Evolutionary conservation across 2,113 vertebrate genomes (phyloP).

Genomic region (Tursiops truncatus): DNA sequence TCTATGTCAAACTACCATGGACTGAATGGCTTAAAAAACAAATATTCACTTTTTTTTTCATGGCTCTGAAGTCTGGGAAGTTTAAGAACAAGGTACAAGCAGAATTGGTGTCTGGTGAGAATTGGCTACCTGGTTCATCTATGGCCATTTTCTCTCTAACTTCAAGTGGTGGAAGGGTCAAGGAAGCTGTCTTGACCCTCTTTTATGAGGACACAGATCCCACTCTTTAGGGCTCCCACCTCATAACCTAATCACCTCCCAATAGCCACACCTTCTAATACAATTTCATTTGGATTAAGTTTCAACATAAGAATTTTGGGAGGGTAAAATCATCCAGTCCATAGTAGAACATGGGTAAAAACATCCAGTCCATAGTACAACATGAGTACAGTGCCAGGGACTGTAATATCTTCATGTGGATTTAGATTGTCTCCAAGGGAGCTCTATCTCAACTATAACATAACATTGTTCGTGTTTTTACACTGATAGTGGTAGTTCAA

Average conservation of each 20-base stretch:
- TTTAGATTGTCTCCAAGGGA: background rate
- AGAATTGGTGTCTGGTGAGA: background rate
- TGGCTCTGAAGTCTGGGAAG: background rate
- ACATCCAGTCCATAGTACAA: too few relatives aligned
- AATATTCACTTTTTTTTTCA: background rate
- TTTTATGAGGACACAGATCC: background rate
- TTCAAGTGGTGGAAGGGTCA: background rate
- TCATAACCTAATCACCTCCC: too few relatives aligned
- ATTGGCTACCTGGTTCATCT: fast-evolving
- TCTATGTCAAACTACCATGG: background rate
- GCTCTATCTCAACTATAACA: background rate
- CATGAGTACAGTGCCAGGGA: background rate
- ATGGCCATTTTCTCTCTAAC: background rate
- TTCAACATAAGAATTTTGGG: background rate
- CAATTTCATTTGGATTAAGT: background rate
- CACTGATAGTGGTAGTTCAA: background rate
- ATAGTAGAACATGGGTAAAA: too few relatives aligned
- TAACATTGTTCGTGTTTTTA: background rate
- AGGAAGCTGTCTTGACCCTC: background rate
- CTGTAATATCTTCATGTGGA: background rate
- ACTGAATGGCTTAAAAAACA: background rate
- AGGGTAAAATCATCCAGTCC: background rate
- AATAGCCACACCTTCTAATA: background rate
- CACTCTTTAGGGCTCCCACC: background rate
- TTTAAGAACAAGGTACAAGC: background rate